A percentile compares a stretch with the other conserved stretches of the same genome.
phyloP scores from a whole-genome alignment of 2,888 invertebrate genomes.

The Patella ulyssiponensis region DNA sequence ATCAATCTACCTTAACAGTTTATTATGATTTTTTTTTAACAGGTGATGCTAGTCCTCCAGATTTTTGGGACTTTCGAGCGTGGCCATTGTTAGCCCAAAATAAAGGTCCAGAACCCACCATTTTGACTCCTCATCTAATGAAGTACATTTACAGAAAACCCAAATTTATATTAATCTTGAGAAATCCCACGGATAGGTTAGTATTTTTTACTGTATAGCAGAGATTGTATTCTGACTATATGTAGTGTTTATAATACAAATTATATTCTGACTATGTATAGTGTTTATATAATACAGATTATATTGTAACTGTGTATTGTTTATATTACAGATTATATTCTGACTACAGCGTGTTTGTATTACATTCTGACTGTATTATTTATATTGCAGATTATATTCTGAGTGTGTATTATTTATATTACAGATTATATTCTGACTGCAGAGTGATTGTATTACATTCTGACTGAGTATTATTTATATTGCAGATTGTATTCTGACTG shows the following conservation, averaged over 20 bases:
- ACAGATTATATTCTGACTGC: too few relatives aligned
- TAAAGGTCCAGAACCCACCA: slow-evolving; percentile 41
- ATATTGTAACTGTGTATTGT: slow-evolving; percentile 49
- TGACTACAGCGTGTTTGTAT: too few relatives aligned
- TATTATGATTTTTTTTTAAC: background rate
- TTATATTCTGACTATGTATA: too few relatives aligned
- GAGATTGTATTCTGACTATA: background rate
- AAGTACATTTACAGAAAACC: slow-evolving; percentile 41
- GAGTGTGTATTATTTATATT: slow-evolving; percentile 38
- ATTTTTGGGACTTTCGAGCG: slow-evolving; percentile 62
- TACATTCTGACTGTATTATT: too few relatives aligned
- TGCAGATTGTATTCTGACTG: slow-evolving; percentile 57
- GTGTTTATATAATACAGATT: slow-evolving; percentile 39
- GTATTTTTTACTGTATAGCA: background rate
- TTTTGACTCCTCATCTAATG: slow-evolving; percentile 47
- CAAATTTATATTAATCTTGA: slow-evolving; percentile 55
- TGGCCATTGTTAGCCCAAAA: slow-evolving; percentile 60
- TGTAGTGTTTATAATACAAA: too few relatives aligned
- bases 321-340: background rate
- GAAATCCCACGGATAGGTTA: slow-evolving; percentile 60
- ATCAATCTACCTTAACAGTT: too few relatives aligned
- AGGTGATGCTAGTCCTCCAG: slow-evolving; percentile 64
- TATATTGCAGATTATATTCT: slow-evolving; percentile 49
- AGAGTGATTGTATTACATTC: too few relatives aligned
- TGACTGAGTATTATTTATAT: background rate